Conservation (phyloP, 2,113 vertebrate genomes). For the Erpornis zantholeuca region DNA sequence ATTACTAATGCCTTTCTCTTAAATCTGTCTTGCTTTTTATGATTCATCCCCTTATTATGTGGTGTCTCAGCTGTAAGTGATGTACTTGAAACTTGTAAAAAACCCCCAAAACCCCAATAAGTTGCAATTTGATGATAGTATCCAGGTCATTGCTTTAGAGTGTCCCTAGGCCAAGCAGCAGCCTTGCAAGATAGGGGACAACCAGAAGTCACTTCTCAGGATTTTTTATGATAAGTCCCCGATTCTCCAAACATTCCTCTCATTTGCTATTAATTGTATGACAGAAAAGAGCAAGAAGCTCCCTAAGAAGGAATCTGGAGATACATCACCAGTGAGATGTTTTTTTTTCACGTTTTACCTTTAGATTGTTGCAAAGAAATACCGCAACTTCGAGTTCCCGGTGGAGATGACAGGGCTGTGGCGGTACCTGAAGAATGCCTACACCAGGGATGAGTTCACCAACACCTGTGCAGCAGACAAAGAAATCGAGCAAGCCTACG, state of each 20-base stretch:
- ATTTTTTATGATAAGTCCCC: background rate
- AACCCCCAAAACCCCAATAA: accelerated
- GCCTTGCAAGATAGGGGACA: background rate
- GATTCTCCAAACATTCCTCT: background rate
- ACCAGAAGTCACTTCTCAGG: background rate
- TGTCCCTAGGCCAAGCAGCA: background rate
- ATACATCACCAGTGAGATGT: background rate
- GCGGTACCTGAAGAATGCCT: conserved; percentile 91
- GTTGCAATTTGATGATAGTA: background rate
- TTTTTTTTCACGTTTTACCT: background rate
- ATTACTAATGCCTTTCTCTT: background rate
- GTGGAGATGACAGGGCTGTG: conserved; percentile 87
- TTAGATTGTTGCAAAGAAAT: conserved; percentile 93
- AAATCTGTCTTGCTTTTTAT: background rate
- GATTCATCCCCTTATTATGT: background rate
- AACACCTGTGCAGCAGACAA: conserved; percentile 92
- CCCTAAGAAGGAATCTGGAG: background rate
- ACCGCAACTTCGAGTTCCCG: conserved; percentile 91
- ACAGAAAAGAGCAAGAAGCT: background rate
- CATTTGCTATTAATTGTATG: background rate
- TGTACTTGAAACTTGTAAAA: background rate
- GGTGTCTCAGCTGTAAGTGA: background rate
- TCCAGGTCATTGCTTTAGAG: background rate
- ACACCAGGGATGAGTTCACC: conserved; percentile 89
- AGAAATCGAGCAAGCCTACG: conserved; percentile 92